Evolutionary conservation across 2,113 vertebrate species (phyloP), one percentile per base, ranked within the genome.

Genomic region (Tragulus kanchil): DNA sequence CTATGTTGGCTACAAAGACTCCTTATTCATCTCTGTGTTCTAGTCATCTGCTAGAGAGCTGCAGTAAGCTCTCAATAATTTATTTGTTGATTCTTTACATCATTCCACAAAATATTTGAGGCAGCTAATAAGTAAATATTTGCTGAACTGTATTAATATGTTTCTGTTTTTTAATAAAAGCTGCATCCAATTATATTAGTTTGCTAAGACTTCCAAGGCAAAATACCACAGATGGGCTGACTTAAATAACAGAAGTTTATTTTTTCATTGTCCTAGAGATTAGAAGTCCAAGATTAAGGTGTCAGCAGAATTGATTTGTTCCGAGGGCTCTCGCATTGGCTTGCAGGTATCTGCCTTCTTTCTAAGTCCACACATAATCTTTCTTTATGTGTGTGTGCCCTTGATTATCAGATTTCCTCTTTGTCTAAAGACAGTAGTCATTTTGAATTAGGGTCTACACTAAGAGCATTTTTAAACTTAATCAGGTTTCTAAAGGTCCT

Each of bases 151-250:
- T 91, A 16, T 89, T 81, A 45, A 36, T 77, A 67, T 42, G 31
- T 89, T 92, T 94, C 56, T 89, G 83, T 85, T 85, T 17, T 64
- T 75, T 75, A 89, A 25, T 26, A 65, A 85, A 91, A 48, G 12
- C 23, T 78, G 8, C 1, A 26, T 59, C 6, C 16, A 56, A 6
- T 62, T 69, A 17, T 50, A 31, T 85, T 50, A 62, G 58, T 64
- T 93, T 88, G 17, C 52, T 36, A 65, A 10, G 10, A 15, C 19
- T 88, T 15, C 8, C 14, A 13, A 61, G 58, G 75, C 42, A 36
- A 84, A 85, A 54, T 58, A 69, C 14, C 48, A 62, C 13, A 71
- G 25, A 28, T 2, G 56, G 17, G 23, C 10, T 36, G 13, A 3
- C 25, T 94, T 86, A 69, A 87, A 58, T 4, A 19, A 59, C 3